Evolutionary conservation across 2,888 invertebrate species (phyloP).

Genomic region (Leptura quadrifasciata): DNA sequence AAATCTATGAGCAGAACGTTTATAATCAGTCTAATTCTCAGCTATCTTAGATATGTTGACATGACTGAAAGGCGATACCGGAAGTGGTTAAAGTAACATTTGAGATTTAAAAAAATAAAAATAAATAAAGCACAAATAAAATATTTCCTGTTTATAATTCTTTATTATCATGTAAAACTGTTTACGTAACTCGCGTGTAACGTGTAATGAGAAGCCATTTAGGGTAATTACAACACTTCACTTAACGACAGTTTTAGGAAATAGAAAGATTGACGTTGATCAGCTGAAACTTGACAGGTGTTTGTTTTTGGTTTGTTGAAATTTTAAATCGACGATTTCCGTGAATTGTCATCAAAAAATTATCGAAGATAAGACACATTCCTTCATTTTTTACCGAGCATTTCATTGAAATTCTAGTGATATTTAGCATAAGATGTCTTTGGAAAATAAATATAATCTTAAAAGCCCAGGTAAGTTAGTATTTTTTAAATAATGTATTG

Average conservation of each 20-base stretch:
- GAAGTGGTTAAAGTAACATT: not conserved
- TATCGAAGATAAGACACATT: constrained; percentile 32
- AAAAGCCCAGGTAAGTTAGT: constrained; percentile 77
- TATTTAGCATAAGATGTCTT: constrained; percentile 68
- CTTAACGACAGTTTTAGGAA: not conserved
- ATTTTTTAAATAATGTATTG: not conserved
- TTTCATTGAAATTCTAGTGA: constrained; percentile 40
- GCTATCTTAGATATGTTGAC: too few species aligned
- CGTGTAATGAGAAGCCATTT: too few species aligned
- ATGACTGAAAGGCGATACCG: too few species aligned
- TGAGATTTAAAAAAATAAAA: not conserved
- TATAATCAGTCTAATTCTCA: too few species aligned
- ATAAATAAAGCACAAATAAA: not conserved
- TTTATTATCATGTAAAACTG: not conserved
- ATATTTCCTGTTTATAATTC: not conserved
- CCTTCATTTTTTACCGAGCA: not conserved
- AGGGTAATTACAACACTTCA: too few species aligned
- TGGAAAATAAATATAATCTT: constrained; percentile 78
- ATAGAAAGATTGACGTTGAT: constrained; percentile 14
- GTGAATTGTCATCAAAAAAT: constrained; percentile 45
- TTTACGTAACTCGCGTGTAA: not conserved
- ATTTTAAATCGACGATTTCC: constrained; percentile 46
- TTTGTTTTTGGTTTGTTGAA: constrained; percentile 53
- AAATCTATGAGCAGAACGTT: too few species aligned
- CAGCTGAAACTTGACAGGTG: constrained; percentile 51